Percentiles rank a stretch among this genome's conserved stretches.
Conservation (phyloP, 2,113 vertebrate species). For the Silurus asotus region DNA sequence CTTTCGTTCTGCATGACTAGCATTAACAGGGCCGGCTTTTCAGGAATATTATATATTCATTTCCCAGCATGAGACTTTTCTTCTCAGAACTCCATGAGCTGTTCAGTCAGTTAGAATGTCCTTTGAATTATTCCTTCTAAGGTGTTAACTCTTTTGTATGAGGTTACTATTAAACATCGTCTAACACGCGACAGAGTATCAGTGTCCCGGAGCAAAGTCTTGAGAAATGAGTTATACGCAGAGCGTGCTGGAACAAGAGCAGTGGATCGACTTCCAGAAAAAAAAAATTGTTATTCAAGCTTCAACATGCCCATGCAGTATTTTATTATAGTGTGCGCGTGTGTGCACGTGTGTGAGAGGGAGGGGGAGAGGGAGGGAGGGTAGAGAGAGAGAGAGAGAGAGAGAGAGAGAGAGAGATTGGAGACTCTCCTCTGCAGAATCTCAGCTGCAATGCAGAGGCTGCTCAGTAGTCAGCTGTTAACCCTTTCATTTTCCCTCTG, state of each 20-base stretch:
- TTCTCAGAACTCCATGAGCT: not conserved
- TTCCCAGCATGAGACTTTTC: not conserved
- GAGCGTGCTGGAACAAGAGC: constrained; percentile 7
- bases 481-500: constrained; percentile 12
- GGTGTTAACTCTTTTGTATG: not conserved
- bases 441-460: constrained; percentile 41
- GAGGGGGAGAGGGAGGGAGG: not conserved
- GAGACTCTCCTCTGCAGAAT: constrained; percentile 13
- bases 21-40: not conserved
- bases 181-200: not conserved
- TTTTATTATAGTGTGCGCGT: not conserved
- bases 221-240: not conserved
- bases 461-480: constrained; percentile 28
- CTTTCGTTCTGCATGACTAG: not conserved
- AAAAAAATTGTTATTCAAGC: not conserved
- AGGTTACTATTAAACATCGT: not conserved
- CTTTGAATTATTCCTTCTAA: not conserved
- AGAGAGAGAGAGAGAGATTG: not conserved
- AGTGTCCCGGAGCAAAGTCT: not conserved
- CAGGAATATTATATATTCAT: not conserved
- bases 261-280: constrained; percentile 3
- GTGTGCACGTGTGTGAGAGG: constrained; percentile 5
- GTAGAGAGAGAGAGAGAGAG: not conserved
- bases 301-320: not conserved
- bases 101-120: not conserved